Conservation (phyloP, 1,140 invertebrate genomes). For the Hycleus phaleratus region DNA sequence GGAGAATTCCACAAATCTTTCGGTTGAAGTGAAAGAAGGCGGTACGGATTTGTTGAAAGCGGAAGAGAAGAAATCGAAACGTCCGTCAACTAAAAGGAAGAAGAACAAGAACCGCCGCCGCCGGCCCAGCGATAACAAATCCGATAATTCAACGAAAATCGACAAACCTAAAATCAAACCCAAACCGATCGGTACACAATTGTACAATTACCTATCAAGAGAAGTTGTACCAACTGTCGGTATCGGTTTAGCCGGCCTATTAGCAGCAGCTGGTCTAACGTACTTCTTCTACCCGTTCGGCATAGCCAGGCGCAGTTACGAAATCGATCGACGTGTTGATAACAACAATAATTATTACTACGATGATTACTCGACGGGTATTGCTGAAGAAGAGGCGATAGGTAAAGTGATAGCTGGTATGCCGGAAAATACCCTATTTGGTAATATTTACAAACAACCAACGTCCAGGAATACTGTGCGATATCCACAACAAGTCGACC, state of each 20-base stretch:
- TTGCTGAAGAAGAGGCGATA: slow-evolving; percentile 65
- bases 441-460: slow-evolving; percentile 21
- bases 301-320: slow-evolving; percentile 57
- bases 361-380: slow-evolving; percentile 55
- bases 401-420: slow-evolving; percentile 67
- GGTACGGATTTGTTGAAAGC: slow-evolving; percentile 47
- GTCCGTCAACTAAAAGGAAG: slow-evolving; percentile 44
- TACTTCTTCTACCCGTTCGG: slow-evolving; percentile 69
- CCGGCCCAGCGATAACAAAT: slow-evolving; percentile 47
- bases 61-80: slow-evolving; percentile 43
- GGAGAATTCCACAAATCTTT: slow-evolving; percentile 21
- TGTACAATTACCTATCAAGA: slow-evolving; percentile 68
- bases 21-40: slow-evolving; percentile 48
- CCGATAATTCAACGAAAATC: slow-evolving; percentile 43
- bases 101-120: slow-evolving; percentile 53
- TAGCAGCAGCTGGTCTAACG: slow-evolving; percentile 61
- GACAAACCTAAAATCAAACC: slow-evolving; percentile 42
- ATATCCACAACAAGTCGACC: slow-evolving; percentile 5
- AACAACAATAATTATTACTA: slow-evolving; percentile 54
- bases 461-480: slow-evolving; percentile 20
- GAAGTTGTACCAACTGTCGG: slow-evolving; percentile 74
- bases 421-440: slow-evolving; percentile 42
- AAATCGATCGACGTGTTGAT: slow-evolving; percentile 52
- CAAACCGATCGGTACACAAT: slow-evolving; percentile 58
- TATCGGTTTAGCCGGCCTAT: slow-evolving; percentile 63